Evolutionary conservation across 1,140 invertebrate species (phyloP), one percentile per base, ranked within the genome.

Genomic region (Tetragnatha versicolor): DNA sequence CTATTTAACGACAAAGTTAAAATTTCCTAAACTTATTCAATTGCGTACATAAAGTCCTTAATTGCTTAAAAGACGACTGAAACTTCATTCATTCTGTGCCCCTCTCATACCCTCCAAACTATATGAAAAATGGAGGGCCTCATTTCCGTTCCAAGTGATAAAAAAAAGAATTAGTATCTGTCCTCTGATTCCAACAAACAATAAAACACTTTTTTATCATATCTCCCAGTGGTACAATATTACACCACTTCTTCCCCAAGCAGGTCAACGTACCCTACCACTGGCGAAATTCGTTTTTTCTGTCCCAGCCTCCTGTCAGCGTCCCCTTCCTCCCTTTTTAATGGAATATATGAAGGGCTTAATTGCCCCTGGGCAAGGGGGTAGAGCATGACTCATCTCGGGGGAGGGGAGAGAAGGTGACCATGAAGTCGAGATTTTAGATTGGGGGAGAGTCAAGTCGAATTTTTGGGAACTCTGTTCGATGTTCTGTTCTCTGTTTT

Each of bases 271-370:
- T 55, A 73, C 69, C 22, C 69, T 45, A 29, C 22, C 37, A 60
- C 35, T 37, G 20, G 53, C 35, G 35, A 73, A 73, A 73, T 73
- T 73, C 35, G 29, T 22, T 29, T 51, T 14, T 31, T 29, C 39
- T 49, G 31, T 25, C 51, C 51, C 33, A 33, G 31, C 49, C 4
- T 27, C 25, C 5, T 42, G 3, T 39, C 27, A 33, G 3, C 47
- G 12, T 17, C 33, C 20, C 27, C 69, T 20, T 31, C 31, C 29
- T 37, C 49, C 25, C 53, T 37, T 51, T 31, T 58, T 33, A 60
- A 45, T 55, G 53, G 51, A 33, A 73, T 37, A 35, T 22, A 45
- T 31, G 69, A 73, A 73, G 53, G 69, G 69, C 69, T 73, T 73
- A 73, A 73, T 73, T 73, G 69, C 69, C 31, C 20, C 33, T 45